Conservation (phyloP, 2,113 vertebrate species). For the Diglossa brunneiventris region DNA sequence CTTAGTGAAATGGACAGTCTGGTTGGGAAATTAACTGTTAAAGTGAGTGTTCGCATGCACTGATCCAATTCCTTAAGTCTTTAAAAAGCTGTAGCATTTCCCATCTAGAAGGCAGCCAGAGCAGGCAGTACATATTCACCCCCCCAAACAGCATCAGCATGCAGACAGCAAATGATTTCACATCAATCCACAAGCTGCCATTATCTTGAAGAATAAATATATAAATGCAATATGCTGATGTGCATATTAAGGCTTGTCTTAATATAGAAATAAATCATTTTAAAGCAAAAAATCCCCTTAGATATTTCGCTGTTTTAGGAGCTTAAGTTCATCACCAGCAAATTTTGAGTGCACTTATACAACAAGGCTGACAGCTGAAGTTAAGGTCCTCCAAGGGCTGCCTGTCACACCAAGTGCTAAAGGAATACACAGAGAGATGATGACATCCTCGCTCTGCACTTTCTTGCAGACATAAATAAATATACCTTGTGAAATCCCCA, state of each 20-base stretch:
- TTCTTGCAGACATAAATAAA: background rate
- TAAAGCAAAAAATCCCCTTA: background rate
- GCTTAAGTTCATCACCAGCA: background rate
- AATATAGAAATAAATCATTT: background rate
- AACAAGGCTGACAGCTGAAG: background rate
- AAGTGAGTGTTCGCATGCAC: background rate
- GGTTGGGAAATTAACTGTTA: background rate
- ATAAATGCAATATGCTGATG: background rate
- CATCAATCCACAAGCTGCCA: background rate
- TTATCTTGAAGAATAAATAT: background rate
- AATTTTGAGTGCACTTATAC: background rate
- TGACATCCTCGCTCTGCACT: background rate
- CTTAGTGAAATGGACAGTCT: background rate
- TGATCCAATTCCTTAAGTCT: background rate
- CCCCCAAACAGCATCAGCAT: background rate
- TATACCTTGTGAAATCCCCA: background rate
- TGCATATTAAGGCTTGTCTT: background rate
- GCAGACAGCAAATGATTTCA: background rate
- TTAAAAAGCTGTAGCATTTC: background rate
- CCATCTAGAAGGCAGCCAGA: background rate
- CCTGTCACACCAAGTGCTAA: background rate
- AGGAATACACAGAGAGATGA: background rate
- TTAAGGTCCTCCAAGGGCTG: background rate
- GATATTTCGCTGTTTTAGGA: background rate
- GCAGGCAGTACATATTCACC: background rate